Conservation (phyloP, 2,888 invertebrate species). For the Phymatocera aterrima region DNA sequence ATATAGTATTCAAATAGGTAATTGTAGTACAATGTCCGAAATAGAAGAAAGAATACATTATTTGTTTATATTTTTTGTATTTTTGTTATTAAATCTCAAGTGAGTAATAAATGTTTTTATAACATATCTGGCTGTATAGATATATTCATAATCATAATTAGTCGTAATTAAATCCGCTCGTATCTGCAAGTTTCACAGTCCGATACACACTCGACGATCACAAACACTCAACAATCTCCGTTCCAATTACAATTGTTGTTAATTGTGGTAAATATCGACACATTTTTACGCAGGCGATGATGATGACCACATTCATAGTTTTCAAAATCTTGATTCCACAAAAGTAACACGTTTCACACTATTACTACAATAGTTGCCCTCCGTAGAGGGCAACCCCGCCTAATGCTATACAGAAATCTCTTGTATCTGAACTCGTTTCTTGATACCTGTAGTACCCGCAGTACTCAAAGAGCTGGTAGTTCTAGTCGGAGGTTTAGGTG, state of each 20-base stretch:
- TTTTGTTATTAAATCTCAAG: not conserved
- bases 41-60: slow-evolving; percentile 6
- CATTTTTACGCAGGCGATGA: not conserved
- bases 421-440: slow-evolving; percentile 88
- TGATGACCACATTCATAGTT: not conserved
- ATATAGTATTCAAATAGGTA: not conserved
- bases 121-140: not conserved
- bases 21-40: not conserved
- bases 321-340: slow-evolving; percentile 68
- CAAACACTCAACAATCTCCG: not conserved
- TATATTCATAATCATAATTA: not conserved
- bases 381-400: slow-evolving; percentile 73
- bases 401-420: slow-evolving; percentile 86
- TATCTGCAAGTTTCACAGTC: not conserved
- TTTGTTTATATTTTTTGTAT: too few species aligned
- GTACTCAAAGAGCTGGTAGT: slow-evolving; percentile 68
- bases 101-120: not conserved
- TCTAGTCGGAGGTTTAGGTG: slow-evolving; percentile 70
- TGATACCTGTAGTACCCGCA: slow-evolving; percentile 79
- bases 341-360: slow-evolving; percentile 70
- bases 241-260: not conserved
- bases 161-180: not conserved
- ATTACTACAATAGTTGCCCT: slow-evolving; percentile 59
- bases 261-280: not conserved
- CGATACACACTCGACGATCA: not conserved